phyloP scores from a whole-genome alignment of 2,888 invertebrate species.

The Brachycybe producta region DNA sequence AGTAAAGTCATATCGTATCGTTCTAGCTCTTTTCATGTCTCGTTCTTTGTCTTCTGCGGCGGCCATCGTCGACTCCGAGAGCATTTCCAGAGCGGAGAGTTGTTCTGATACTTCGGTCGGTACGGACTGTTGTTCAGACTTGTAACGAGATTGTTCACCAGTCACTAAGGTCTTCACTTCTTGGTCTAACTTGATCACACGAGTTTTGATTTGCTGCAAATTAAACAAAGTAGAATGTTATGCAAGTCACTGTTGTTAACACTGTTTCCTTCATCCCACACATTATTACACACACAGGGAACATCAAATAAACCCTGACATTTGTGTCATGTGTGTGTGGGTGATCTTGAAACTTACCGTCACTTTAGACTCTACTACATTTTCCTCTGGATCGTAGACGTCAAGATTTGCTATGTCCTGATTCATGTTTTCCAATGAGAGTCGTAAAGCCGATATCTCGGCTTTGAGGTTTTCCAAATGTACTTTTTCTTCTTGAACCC shows the following conservation, averaged over 20 bases:
- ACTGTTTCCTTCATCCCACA: too few species aligned
- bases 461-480: constrained; percentile 19
- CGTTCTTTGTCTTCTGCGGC: constrained; percentile 77
- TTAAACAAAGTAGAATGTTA: too few species aligned
- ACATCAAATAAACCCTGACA: too few species aligned
- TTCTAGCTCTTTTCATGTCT: constrained; percentile 73
- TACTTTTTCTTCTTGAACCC: constrained; percentile 18
- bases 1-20: constrained; percentile 64
- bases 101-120: constrained; percentile 68
- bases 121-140: constrained; percentile 46
- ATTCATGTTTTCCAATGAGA: constrained; percentile 29
- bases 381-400: constrained; percentile 62
- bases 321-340: too few species aligned
- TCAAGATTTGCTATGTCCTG: constrained; percentile 56
- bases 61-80: constrained; percentile 61
- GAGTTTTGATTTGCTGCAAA: constrained; percentile 61
- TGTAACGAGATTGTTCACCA: constrained; percentile 46
- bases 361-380: constrained; percentile 47
- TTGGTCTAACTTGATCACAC: constrained; percentile 30
- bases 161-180: constrained; percentile 22
- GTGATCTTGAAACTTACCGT: too few species aligned
- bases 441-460: constrained; percentile 13
- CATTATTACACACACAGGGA: too few species aligned
- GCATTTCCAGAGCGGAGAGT: constrained; percentile 65
- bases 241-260: too few species aligned